Conservation (phyloP, 2,888 invertebrate genomes). For the Philaethria dido region DNA sequence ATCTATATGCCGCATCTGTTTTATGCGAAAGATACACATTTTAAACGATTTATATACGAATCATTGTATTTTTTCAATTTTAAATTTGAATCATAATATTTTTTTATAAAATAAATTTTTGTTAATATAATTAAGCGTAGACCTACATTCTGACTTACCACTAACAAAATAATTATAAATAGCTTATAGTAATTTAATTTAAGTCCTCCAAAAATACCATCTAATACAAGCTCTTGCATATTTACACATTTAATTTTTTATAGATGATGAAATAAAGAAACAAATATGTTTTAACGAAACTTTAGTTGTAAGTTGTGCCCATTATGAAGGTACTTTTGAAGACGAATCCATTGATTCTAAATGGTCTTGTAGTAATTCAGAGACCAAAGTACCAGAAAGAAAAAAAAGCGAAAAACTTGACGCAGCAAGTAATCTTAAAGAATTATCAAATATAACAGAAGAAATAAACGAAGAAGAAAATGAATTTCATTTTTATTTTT, state of each 20-base stretch:
- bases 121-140: too few species aligned
- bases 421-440: constrained; percentile 48
- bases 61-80: too few species aligned
- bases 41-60: too few species aligned
- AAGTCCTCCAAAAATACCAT: too few species aligned
- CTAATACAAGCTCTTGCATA: too few species aligned
- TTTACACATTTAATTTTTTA: constrained; percentile 30
- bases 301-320: constrained; percentile 80
- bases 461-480: constrained; percentile 59
- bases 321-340: constrained; percentile 61
- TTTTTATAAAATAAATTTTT: too few species aligned
- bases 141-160: too few species aligned
- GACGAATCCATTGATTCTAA: constrained; percentile 70
- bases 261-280: constrained; percentile 77
- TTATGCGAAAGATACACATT: too few species aligned
- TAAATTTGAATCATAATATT: too few species aligned
- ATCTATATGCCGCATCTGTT: too few species aligned
- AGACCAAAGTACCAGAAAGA: constrained; percentile 53
- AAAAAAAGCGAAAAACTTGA: constrained; percentile 53
- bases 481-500: constrained; percentile 76
- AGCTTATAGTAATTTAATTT: too few species aligned
- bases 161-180: too few species aligned
- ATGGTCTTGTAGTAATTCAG: constrained; percentile 66
- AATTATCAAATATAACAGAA: constrained; percentile 50
- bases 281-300: constrained; percentile 82